Evolutionary conservation across 2,113 vertebrate genomes (phyloP).

Genomic region (Rhinoptilus africanus): DNA sequence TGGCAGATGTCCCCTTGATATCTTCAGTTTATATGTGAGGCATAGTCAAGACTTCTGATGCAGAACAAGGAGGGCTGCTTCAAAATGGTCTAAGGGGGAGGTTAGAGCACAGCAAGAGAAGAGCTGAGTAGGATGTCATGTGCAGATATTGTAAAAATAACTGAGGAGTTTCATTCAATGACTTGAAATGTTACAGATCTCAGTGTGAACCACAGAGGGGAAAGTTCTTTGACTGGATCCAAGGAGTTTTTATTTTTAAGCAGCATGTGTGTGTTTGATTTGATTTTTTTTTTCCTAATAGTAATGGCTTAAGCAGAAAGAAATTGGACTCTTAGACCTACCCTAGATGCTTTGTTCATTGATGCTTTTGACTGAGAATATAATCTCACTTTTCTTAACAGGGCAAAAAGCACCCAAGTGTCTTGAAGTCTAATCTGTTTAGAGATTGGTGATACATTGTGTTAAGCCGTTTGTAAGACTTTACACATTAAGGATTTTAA

Average conservation of each 20-base stretch:
- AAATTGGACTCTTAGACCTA: neutral
- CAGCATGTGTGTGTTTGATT: neutral
- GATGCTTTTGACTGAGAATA: neutral
- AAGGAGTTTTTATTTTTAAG: neutral
- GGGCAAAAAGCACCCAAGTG: accelerated
- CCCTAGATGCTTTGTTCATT: neutral
- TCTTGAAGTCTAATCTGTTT: neutral
- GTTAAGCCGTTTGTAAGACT: neutral
- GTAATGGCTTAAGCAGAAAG: neutral
- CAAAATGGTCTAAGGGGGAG: neutral
- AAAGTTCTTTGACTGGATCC: neutral
- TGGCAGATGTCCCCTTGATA: neutral
- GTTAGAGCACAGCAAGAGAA: neutral
- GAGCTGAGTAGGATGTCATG: neutral
- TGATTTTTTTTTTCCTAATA: neutral
- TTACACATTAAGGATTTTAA: neutral
- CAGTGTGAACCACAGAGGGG: neutral
- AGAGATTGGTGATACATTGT: neutral
- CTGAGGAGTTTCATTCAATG: neutral
- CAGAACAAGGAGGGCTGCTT: neutral
- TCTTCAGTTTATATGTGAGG: neutral
- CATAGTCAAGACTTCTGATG: neutral
- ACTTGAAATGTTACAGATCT: neutral
- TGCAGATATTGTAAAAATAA: neutral
- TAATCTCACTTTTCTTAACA: neutral